A percentile compares a stretch with the other conserved stretches of the same genome.
phyloP scores from a whole-genome alignment of 1,140 invertebrate species.

The Drosophila pallidifrons region DNA sequence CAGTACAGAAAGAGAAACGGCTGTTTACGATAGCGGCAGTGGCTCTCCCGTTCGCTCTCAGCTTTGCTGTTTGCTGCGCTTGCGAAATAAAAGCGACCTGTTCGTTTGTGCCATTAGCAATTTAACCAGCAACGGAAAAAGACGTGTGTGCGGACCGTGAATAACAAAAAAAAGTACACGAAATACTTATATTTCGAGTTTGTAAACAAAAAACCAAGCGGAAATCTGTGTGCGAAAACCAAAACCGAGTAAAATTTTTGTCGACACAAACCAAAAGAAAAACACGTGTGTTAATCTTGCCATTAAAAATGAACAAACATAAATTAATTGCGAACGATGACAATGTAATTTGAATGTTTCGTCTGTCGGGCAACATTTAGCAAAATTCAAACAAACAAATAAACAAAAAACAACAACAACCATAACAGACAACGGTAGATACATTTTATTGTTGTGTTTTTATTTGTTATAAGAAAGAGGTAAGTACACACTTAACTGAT shows the following conservation, averaged over 20 bases:
- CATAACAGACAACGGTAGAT: background rate
- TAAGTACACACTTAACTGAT: constrained; percentile 23
- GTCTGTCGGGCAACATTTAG: constrained; percentile 21
- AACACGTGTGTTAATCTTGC: constrained; percentile 18
- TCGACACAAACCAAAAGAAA: constrained; percentile 3
- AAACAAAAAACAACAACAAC: background rate
- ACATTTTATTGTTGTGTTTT: background rate
- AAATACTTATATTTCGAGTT: constrained; percentile 2
- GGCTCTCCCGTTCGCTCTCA: background rate
- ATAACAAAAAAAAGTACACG: background rate
- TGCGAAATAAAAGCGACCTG: background rate
- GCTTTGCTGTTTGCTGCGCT: constrained; percentile 9
- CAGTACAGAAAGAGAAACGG: background rate
- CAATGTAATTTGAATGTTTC: constrained; percentile 49
- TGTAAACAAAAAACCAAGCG: constrained; percentile 24
- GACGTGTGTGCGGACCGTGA: constrained; percentile 21
- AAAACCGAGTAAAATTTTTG: constrained; percentile 5
- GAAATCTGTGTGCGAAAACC: constrained; percentile 8
- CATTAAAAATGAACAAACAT: constrained; percentile 55
- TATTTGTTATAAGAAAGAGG: constrained; percentile 35
- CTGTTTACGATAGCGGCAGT: background rate
- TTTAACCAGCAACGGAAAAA: background rate
- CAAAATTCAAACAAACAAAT: background rate
- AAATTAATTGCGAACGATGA: constrained; percentile 43
- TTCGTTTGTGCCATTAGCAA: background rate